Evolutionary conservation across 2,113 vertebrate genomes (phyloP).

Genomic region (Scatophagus argus): DNA sequence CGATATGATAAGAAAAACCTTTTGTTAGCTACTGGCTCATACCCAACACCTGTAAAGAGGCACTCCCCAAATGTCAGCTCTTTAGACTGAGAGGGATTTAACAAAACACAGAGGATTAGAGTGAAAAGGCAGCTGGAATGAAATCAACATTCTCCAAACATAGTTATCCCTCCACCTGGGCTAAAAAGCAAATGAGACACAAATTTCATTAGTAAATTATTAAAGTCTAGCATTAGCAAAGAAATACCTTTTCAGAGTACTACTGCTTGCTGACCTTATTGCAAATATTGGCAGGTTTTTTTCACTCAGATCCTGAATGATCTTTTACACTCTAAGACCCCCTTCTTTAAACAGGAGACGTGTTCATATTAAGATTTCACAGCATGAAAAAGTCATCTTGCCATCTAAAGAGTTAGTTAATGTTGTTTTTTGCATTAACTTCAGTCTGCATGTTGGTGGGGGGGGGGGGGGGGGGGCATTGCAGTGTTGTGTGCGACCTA

Average conservation of each 20-base stretch:
- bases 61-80: conserved; percentile 19
- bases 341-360: background rate
- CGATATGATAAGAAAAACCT: background rate
- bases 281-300: background rate
- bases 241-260: conserved; percentile 24
- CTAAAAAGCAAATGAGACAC: background rate
- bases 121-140: conserved; percentile 8
- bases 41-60: conserved; percentile 3
- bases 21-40: background rate
- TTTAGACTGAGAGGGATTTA: conserved; percentile 7
- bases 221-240: conserved; percentile 19
- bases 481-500: too few species aligned
- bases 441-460: too few species aligned
- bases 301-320: background rate
- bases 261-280: conserved; percentile 29
- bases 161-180: conserved; percentile 12
- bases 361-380: background rate
- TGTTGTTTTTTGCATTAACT: too few species aligned
- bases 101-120: conserved; percentile 8
- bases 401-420: too few species aligned
- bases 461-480: too few species aligned
- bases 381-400: background rate
- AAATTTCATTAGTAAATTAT: conserved; percentile 1
- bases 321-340: background rate
- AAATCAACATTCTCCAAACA: conserved; percentile 18